phyloP scores from a whole-genome alignment of 1,140 invertebrate species.

The Micrasema minimum region DNA sequence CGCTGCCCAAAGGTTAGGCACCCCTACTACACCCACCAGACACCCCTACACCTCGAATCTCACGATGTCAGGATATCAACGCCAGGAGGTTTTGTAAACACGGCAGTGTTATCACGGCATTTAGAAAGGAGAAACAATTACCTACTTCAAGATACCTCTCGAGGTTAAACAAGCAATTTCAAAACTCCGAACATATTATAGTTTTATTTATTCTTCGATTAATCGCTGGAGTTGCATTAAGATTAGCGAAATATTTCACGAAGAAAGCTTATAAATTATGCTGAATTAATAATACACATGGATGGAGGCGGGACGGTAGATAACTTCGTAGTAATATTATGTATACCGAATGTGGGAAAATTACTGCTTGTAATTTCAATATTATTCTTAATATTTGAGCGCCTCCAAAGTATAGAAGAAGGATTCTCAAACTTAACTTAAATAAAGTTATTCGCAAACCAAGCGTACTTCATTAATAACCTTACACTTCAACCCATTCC shows the following conservation, averaged over 20 bases:
- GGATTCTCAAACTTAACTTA: slow-evolving; percentile 10
- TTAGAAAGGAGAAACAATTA: no score
- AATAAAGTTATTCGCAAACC: slow-evolving; percentile 38
- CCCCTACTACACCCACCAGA: slow-evolving; percentile 16
- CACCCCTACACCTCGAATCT: slow-evolving; percentile 27
- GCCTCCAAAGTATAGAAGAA: slow-evolving; percentile 14
- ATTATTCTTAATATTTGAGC: slow-evolving; percentile 8
- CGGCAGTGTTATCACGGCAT: no score
- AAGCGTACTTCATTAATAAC: slow-evolving; percentile 41
- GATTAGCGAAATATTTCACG: slow-evolving; percentile 11
- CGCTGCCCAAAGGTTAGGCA: slow-evolving; percentile 32
- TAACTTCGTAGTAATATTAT: slow-evolving; percentile 22
- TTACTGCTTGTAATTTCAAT: background rate
- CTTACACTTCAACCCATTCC: no score
- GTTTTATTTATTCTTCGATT: no score
- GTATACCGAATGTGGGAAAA: slow-evolving; percentile 37
- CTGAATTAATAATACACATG: slow-evolving; percentile 37
- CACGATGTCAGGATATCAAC: no score
- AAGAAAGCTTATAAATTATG: slow-evolving; percentile 14
- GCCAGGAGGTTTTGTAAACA: no score
- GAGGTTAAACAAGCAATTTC: no score
- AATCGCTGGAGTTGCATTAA: background rate
- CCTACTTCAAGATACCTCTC: no score
- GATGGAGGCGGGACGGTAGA: slow-evolving; percentile 53
- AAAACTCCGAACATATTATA: no score